Conservation (phyloP, 2,888 invertebrate species). For the Caenorhabditis plicata region DNA sequence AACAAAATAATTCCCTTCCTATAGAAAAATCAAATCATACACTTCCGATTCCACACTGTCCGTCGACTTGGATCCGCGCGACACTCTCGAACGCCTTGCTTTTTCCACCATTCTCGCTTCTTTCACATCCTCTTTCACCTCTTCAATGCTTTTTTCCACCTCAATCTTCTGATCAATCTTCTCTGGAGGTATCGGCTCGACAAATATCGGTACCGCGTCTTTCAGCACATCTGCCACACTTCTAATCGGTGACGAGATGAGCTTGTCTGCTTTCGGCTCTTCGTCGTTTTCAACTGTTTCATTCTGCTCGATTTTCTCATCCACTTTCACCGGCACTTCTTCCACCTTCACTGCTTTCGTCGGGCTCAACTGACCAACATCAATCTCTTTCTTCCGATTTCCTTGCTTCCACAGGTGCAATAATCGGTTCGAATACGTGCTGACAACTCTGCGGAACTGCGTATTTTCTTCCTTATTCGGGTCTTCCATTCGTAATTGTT, state of each 20-base stretch:
- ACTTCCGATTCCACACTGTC: background rate
- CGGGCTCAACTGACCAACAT: no score
- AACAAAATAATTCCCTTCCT: no score
- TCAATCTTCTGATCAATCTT: background rate
- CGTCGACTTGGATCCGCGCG: background rate
- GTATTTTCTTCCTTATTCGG: conserved; percentile 7
- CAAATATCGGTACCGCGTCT: conserved; percentile 17
- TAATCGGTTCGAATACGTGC: conserved; percentile 3
- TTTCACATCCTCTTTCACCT: conserved; percentile 1
- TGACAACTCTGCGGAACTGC: conserved; percentile 2
- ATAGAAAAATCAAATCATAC: no score
- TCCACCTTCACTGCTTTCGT: background rate
- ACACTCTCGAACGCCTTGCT: no score
- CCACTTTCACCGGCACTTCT: background rate
- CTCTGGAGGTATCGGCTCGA: conserved; percentile 6
- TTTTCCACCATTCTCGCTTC: conserved; percentile 3
- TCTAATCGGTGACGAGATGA: conserved; percentile 14
- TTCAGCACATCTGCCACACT: conserved; percentile 21
- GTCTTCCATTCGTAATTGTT: conserved; percentile 7
- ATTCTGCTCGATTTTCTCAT: background rate
- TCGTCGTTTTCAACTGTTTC: background rate
- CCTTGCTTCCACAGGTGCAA: conserved; percentile 1
- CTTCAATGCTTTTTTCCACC: background rate
- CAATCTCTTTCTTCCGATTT: no score
- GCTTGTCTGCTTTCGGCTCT: background rate